phyloP scores from a whole-genome alignment of 2,113 vertebrate genomes.

The Gallinago paraguaiae region DNA sequence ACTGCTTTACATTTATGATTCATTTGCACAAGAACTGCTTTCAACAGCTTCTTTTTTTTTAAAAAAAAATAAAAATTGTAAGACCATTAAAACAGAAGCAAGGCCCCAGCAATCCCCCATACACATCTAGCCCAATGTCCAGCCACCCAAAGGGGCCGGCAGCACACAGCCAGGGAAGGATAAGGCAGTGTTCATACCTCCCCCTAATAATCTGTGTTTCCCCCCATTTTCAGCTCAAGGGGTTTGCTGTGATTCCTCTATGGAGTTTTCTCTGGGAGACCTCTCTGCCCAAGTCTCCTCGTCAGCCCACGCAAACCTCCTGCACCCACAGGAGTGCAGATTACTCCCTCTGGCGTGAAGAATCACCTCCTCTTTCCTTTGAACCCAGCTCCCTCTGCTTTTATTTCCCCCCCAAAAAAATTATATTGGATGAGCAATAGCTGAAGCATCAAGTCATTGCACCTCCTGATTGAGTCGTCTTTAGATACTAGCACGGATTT shows the following conservation, averaged over 20 bases:
- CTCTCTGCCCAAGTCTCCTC: not conserved
- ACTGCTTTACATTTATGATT: constrained; percentile 1
- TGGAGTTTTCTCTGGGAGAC: not conserved
- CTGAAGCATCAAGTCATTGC: not conserved
- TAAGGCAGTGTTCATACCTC: not conserved
- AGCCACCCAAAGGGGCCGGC: not conserved
- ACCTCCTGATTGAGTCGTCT: not conserved
- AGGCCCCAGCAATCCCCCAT: not conserved
- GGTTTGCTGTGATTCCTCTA: not conserved
- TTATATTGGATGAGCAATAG: not conserved
- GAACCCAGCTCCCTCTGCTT: not conserved
- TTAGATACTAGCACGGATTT: not conserved
- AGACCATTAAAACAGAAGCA: not conserved
- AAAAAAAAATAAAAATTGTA: not conserved
- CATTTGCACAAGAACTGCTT: constrained; percentile 18
- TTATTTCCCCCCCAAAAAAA: not conserved
- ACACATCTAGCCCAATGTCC: not conserved
- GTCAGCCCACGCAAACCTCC: not conserved
- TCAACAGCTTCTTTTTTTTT: not conserved
- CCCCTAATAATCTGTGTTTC: not conserved
- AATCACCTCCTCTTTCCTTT: not conserved
- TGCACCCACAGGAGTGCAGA: not conserved
- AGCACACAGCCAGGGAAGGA: not conserved
- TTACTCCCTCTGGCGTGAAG: not conserved
- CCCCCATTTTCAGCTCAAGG: not conserved